phyloP scores from a whole-genome alignment of 2,888 invertebrate genomes.

The Spodoptera exigua region DNA sequence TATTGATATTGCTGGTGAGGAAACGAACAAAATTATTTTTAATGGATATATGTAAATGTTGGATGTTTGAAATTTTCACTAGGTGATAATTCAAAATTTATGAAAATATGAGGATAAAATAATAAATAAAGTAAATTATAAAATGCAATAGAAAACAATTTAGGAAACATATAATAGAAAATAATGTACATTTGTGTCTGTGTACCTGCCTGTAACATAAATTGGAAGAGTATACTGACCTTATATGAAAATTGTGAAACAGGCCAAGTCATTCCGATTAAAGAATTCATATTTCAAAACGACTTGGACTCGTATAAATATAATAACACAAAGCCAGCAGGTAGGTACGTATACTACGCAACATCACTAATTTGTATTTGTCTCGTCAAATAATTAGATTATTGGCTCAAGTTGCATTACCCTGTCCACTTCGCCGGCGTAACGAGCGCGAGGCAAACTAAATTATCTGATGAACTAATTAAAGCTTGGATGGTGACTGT shows the following conservation, averaged over 20 bases:
- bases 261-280: neutral
- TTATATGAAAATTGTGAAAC: neutral
- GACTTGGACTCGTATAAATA: slow-evolving; percentile 30
- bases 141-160: slow-evolving; percentile 18
- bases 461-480: slow-evolving; percentile 85
- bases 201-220: too few species aligned
- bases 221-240: too few species aligned
- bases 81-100: too few species aligned
- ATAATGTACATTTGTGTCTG: too few species aligned
- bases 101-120: too few species aligned
- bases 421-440: slow-evolving; percentile 76
- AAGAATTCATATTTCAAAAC: slow-evolving; percentile 24
- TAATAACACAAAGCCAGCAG: slow-evolving; percentile 17
- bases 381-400: slow-evolving; percentile 80
- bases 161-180: too few species aligned
- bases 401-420: slow-evolving; percentile 80
- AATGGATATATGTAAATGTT: too few species aligned
- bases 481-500: slow-evolving; percentile 70
- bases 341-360: slow-evolving; percentile 52
- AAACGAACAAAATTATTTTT: too few species aligned
- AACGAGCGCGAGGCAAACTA: slow-evolving; percentile 81
- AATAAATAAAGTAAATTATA: too few species aligned
- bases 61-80: too few species aligned
- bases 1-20: too few species aligned
- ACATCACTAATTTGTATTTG: slow-evolving; percentile 78